These are phyloP conservation scores for Odontamblyopus lacepedii DNA, from an alignment of 2,797 vertebrate genomes.

Conservation along the genomic window DNA sequence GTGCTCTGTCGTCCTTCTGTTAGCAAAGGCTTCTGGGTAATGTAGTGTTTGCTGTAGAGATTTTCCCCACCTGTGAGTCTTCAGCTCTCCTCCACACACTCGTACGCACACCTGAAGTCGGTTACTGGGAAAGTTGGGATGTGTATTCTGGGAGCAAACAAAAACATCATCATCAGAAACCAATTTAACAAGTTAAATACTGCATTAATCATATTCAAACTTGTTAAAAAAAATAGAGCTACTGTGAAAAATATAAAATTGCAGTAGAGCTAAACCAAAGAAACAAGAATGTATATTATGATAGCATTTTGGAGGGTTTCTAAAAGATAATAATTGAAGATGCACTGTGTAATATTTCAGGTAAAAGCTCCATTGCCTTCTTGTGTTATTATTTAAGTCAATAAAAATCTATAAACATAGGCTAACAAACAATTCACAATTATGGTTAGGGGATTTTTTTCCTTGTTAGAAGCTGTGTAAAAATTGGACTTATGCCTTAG, in stretches of 20 bases:
- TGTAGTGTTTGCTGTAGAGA: conserved; percentile 54
- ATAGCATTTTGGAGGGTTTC: not conserved
- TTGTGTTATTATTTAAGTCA: too few species aligned
- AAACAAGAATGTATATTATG: not conserved
- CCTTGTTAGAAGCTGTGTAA: too few species aligned
- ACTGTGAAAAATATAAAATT: not conserved
- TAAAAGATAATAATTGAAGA: not conserved
- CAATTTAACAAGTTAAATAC: not conserved
- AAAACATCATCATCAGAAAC: not conserved
- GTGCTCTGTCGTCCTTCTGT: conserved; percentile 36
- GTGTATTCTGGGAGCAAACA: not conserved
- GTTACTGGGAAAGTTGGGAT: not conserved
- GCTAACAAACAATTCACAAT: too few species aligned
- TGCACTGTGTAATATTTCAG: too few species aligned
- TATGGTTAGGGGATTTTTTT: too few species aligned
- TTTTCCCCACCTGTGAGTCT: conserved; percentile 40
- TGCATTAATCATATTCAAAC: not conserved
- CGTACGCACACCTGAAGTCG: not conserved
- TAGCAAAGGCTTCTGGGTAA: conserved; percentile 31
- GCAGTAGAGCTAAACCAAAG: not conserved
- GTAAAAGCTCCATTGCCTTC: too few species aligned
- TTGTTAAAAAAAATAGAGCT: too few species aligned
- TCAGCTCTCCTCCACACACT: conserved; percentile 24
- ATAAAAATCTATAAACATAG: too few species aligned
- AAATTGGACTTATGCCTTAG: not conserved